Conservation (phyloP, 2,797 vertebrate genomes). For the Anolis apletophallus region DNA sequence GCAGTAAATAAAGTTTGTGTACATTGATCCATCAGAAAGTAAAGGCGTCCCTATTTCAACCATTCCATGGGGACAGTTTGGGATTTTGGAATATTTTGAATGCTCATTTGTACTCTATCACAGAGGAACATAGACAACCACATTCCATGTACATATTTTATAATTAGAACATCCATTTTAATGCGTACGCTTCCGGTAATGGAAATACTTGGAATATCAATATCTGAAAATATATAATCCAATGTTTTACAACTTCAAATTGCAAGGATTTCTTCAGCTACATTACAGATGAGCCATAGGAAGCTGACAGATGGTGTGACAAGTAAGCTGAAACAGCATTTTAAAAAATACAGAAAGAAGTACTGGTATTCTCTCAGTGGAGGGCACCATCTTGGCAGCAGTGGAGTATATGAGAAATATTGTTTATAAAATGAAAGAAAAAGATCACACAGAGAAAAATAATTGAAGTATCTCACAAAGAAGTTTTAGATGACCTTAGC, state of each 20-base stretch:
- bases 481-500: neutral
- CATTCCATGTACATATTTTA: neutral
- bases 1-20: too few species aligned
- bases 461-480: neutral
- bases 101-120: neutral
- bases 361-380: slow-evolving; percentile 26
- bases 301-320: slow-evolving; percentile 42
- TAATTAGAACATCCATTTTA: slow-evolving; percentile 12
- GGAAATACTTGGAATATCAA: slow-evolving; percentile 5
- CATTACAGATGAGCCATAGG: slow-evolving; percentile 18
- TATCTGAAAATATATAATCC: slow-evolving; percentile 32
- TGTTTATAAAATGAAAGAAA: too few species aligned
- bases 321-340: slow-evolving; percentile 42
- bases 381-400: slow-evolving; percentile 15
- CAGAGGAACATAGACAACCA: neutral
- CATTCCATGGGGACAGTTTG: too few species aligned
- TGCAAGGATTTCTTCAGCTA: slow-evolving; percentile 24
- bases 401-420: neutral
- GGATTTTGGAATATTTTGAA: too few species aligned
- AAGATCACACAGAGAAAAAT: too few species aligned
- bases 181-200: neutral
- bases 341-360: slow-evolving; percentile 12
- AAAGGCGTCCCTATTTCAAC: too few species aligned
- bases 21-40: too few species aligned
- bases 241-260: slow-evolving; percentile 35